A percentile compares a stretch with the other conserved stretches of the same genome.
These are phyloP conservation scores for Gobius niger DNA, from an alignment of 2,113 vertebrate species.

Conservation along the genomic window DNA sequence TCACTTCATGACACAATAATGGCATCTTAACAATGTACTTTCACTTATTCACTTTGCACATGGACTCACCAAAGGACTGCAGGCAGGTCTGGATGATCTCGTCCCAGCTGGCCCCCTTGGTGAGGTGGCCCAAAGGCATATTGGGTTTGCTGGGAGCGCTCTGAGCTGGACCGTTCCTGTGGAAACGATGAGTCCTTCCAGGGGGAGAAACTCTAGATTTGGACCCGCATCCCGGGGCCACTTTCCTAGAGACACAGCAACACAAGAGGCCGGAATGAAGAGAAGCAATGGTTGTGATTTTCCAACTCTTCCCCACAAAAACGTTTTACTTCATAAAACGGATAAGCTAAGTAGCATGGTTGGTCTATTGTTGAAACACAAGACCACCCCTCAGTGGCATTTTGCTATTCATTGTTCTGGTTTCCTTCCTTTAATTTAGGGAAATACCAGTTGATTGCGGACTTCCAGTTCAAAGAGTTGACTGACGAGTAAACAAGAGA, in stretches of 20 bases:
- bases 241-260: constrained; percentile 74
- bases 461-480: constrained; percentile 46
- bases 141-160: constrained; percentile 75
- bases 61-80: constrained; percentile 88
- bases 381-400: constrained; percentile 10
- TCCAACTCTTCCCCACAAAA: background rate
- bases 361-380: constrained; percentile 37
- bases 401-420: constrained; percentile 61
- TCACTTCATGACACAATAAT: background rate
- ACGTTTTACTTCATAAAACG: background rate
- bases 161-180: constrained; percentile 76
- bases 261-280: constrained; percentile 31
- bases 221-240: constrained; percentile 77
- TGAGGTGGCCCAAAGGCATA: constrained; percentile 84
- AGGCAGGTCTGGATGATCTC: constrained; percentile 92
- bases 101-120: constrained; percentile 91
- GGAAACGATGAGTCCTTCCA: constrained; percentile 74
- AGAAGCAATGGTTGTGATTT: constrained; percentile 28
- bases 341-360: constrained; percentile 6
- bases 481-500: constrained; percentile 41
- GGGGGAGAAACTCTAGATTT: constrained; percentile 81
- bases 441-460: constrained; percentile 55
- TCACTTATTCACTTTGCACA: background rate
- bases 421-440: constrained; percentile 64
- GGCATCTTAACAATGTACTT: background rate